Base-by-base conservation (phyloP, 2,888 invertebrate genomes). In the Pycnomerus fuliginosus region DNA sequence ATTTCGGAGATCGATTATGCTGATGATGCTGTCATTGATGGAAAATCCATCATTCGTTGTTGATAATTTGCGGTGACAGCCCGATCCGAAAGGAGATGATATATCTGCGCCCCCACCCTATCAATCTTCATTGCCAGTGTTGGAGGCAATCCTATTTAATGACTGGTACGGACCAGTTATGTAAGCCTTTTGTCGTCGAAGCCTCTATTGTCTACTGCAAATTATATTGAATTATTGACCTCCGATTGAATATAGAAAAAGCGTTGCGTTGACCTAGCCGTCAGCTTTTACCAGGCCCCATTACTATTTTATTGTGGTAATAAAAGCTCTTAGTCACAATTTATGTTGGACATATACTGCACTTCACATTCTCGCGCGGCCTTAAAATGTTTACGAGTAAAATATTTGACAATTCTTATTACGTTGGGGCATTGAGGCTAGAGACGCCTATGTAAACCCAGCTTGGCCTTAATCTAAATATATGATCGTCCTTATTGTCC, bases 371-470 rank as follows among this genome's bases (percentile, higher is more conserved):
- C 63, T 61, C 60, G 48, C 54, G 55, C 48, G 53, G 62, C 59
- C 61, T 64, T 63, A 61, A 62, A 64, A 64, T 66, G 67, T 66
- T 67, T 68, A 67, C 64, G 63, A 53, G 58, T 68, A 62, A 68
- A 68, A 68, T 69, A 68, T 69, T 68, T 67, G 67, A 69, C 67
- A 68, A 67, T 66, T 68, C 67, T 66, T 70, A 69, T 69, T 68
- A 64, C 67, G 53, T 59, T 59, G 60, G 54, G 55, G 59, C 59
- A 58, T 62, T 58, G 58, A 60, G 58, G 59, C 57, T 48, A 53
- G 63, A 60, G 62, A 63, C 62, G 66, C 61, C 61, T 59, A 60
- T 62, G 64, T 66, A 67, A 65, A 65, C 65, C 64, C 58, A 56
- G 59, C 63, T 63, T 57, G 62, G 62, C 61, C 65, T 65, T 70